These are phyloP conservation scores for Enteromius thamalakanensis DNA, from an alignment of 2,797 vertebrate species.

Conservation along the genomic window DNA sequence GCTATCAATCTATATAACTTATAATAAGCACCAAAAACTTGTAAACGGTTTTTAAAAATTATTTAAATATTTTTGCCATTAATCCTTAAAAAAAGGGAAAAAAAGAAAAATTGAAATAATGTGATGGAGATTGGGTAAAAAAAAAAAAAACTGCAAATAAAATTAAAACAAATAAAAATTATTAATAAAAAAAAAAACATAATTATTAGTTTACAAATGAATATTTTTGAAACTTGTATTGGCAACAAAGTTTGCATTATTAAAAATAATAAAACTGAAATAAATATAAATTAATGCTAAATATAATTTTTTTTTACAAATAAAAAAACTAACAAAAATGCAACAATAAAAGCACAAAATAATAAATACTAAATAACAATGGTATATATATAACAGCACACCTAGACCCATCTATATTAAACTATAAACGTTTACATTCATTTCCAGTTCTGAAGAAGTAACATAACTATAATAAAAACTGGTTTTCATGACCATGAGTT, in stretches of 20 bases:
- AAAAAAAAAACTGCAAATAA: neutral
- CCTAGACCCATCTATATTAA: too few species aligned
- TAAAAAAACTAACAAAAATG: neutral
- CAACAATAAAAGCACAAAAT: neutral
- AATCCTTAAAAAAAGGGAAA: neutral
- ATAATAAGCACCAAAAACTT: neutral
- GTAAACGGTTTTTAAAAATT: neutral
- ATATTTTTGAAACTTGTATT: too few species aligned
- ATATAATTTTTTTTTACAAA: too few species aligned
- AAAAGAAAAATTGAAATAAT: neutral
- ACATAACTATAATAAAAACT: neutral
- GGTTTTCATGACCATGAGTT: neutral
- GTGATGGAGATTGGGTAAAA: neutral
- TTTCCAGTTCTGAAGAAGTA: neutral
- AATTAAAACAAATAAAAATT: neutral
- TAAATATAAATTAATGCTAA: neutral
- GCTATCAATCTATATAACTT: neutral
- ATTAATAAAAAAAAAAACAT: too few species aligned
- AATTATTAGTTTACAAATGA: too few species aligned
- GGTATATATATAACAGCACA: neutral
- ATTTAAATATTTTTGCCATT: too few species aligned
- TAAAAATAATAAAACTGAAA: neutral
- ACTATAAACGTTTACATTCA: neutral
- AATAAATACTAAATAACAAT: neutral
- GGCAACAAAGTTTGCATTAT: too few species aligned